A percentile compares a stretch with the other conserved stretches of the same genome.
These are phyloP conservation scores for Eupsilia transversa DNA, from an alignment of 2,888 invertebrate genomes.

Conservation along the genomic window DNA sequence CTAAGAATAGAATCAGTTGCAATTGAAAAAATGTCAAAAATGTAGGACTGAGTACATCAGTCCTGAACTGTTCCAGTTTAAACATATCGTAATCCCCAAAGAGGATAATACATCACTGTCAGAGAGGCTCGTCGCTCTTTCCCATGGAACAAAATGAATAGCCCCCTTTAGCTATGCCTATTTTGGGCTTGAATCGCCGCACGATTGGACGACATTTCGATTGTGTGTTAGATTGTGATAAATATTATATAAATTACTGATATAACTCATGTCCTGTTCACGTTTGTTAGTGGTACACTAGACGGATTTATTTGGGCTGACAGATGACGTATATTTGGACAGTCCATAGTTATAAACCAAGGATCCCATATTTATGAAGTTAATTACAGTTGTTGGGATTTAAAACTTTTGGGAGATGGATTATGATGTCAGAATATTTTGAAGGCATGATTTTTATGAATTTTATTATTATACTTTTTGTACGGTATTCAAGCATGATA, in stretches of 20 bases:
- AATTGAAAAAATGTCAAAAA: constrained; percentile 47
- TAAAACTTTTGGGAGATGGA: constrained; percentile 1
- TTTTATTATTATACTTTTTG: neutral
- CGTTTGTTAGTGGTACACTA: constrained; percentile 25
- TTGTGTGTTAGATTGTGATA: constrained; percentile 63
- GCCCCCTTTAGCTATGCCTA: constrained; percentile 73
- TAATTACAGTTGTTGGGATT: constrained; percentile 13
- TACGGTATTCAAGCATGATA: neutral
- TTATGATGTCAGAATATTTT: neutral
- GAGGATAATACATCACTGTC: constrained; percentile 81
- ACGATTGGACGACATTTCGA: constrained; percentile 62
- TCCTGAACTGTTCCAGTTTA: constrained; percentile 51
- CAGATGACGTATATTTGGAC: constrained; percentile 32
- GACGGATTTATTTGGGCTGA: constrained; percentile 31
- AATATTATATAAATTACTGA: constrained; percentile 64
- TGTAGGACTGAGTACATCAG: constrained; percentile 41
- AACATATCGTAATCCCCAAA: constrained; percentile 69
- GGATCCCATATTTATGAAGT: constrained; percentile 20
- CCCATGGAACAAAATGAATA: constrained; percentile 78
- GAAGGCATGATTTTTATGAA: neutral
- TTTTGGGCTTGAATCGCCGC: constrained; percentile 67
- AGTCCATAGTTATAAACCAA: neutral
- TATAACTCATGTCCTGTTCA: constrained; percentile 56
- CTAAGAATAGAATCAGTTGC: constrained; percentile 33
- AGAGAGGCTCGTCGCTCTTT: constrained; percentile 68